Percentiles rank a stretch among this genome's conserved stretches.
phyloP scores from a whole-genome alignment of 2,888 invertebrate species.

The Prosopocoilus inquinatus region DNA sequence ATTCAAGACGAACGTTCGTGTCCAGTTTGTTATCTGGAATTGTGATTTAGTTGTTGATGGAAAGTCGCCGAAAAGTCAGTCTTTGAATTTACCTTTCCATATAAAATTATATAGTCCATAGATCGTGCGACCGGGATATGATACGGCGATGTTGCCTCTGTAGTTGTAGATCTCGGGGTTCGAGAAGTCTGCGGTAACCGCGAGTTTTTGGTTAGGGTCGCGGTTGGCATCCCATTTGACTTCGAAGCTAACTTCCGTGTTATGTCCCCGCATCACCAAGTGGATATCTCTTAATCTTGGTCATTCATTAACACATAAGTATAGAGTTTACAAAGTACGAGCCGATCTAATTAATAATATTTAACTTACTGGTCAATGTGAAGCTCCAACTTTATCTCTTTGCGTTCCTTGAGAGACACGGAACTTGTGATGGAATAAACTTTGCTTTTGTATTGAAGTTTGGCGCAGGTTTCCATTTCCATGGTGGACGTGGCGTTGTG shows the following conservation, averaged over 20 bases:
- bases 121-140: constrained; percentile 74
- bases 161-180: constrained; percentile 62
- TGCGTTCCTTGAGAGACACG: constrained; percentile 64
- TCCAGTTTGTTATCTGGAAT: constrained; percentile 44
- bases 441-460: constrained; percentile 65
- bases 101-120: constrained; percentile 65
- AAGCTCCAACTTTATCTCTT: constrained; percentile 66
- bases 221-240: constrained; percentile 86
- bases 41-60: neutral
- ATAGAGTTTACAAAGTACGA: constrained; percentile 7
- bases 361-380: constrained; percentile 73
- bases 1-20: constrained; percentile 63
- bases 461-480: constrained; percentile 64
- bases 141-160: constrained; percentile 62
- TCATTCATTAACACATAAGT: constrained; percentile 20
- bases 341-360: constrained; percentile 8
- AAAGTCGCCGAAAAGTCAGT: neutral
- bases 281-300: constrained; percentile 71
- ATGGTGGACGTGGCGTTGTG: constrained; percentile 44
- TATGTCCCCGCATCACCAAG: constrained; percentile 62
- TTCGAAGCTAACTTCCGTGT: constrained; percentile 61
- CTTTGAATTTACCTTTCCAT: constrained; percentile 50
- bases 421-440: constrained; percentile 67
- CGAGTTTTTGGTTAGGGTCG: constrained; percentile 73
- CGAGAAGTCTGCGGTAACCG: constrained; percentile 61